These are phyloP conservation scores for Actenoides hombroni DNA, from an alignment of 2,113 vertebrate species.

Conservation along the genomic window DNA sequence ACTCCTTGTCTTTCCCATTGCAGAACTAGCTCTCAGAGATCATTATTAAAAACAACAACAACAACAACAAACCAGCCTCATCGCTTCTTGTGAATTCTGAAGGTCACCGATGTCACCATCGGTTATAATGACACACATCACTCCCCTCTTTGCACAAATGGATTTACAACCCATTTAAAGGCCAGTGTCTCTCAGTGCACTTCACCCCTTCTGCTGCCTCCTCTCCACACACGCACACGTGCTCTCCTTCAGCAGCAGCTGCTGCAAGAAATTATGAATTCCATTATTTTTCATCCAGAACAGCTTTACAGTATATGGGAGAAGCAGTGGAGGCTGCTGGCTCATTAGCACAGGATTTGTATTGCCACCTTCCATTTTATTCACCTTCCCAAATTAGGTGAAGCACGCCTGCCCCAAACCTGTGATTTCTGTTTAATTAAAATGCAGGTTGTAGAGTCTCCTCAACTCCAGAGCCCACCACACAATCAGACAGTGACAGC, in stretches of 20 bases:
- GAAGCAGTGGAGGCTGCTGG: not conserved
- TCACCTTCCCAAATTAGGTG: conserved; percentile 47
- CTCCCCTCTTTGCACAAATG: conserved; percentile 17
- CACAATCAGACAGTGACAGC: conserved; percentile 32
- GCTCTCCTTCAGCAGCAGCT: conserved; percentile 35
- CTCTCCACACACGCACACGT: not conserved
- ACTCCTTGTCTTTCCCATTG: not conserved
- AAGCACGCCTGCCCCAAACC: not conserved
- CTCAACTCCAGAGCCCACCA: conserved; percentile 23
- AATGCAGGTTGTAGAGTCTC: conserved; percentile 5
- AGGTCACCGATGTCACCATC: conserved; percentile 33
- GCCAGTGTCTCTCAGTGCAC: not conserved
- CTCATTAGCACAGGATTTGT: conserved; percentile 50
- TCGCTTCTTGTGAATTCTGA: conserved; percentile 47
- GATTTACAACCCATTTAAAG: conserved; percentile 46
- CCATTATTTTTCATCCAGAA: conserved; percentile 55
- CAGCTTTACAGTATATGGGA: conserved; percentile 16
- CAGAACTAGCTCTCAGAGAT: not conserved
- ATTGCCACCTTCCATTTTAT: conserved; percentile 23
- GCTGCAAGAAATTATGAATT: conserved; percentile 50
- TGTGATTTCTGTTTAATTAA: conserved; percentile 44
- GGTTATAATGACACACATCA: conserved; percentile 22
- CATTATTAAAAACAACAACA: conserved; percentile 33
- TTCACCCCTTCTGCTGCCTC: conserved; percentile 11
- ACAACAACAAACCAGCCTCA: conserved; percentile 1